Conservation (phyloP, 2,797 vertebrate species). For the Petrocephalus schoutedeni region DNA sequence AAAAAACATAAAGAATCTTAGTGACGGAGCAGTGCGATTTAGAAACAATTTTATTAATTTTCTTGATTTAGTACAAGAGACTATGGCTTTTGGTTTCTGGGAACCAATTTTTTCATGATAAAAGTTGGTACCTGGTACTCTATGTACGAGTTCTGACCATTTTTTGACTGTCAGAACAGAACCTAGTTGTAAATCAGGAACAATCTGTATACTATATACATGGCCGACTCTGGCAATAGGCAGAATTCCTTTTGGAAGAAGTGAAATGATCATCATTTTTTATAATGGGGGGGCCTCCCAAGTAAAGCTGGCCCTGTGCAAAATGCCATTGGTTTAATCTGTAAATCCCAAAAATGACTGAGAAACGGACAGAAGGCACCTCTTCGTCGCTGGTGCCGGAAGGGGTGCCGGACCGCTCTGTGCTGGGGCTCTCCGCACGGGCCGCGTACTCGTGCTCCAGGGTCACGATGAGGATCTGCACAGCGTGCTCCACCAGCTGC, state of each 20-base stretch:
- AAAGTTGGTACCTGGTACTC: background rate
- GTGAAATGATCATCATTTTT: background rate
- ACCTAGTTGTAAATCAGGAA: background rate
- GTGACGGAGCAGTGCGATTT: background rate
- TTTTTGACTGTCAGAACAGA: background rate
- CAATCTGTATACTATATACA: background rate
- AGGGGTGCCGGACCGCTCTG: constrained; percentile 69
- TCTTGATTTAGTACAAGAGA: background rate
- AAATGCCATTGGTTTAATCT: background rate
- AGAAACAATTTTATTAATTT: background rate
- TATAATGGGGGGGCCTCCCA: background rate
- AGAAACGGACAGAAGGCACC: constrained; percentile 62
- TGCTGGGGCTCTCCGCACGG: constrained; percentile 55
- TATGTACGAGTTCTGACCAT: background rate
- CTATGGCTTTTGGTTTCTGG: background rate
- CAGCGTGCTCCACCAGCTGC: constrained; percentile 89
- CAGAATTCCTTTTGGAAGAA: background rate
- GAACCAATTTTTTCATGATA: background rate
- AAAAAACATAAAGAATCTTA: background rate
- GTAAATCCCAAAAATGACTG: background rate
- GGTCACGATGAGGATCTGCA: constrained; percentile 91
- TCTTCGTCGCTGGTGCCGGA: constrained; percentile 84
- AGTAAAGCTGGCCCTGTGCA: background rate
- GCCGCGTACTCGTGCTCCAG: constrained; percentile 83
- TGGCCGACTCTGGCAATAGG: background rate